These are phyloP conservation scores for Eueides isabella DNA, from an alignment of 1,140 invertebrate genomes.

Conservation along the genomic window DNA sequence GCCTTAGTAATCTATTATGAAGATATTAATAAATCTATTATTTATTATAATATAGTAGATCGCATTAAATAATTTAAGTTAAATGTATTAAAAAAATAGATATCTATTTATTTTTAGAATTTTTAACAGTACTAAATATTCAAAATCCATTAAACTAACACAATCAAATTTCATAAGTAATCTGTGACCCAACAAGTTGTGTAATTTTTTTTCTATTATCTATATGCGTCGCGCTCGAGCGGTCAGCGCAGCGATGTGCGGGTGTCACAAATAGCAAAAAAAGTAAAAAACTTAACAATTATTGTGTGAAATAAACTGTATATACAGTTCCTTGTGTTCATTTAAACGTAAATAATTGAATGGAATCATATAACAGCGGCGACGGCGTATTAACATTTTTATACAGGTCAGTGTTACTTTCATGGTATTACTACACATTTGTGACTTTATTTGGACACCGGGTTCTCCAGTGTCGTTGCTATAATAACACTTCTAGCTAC, in stretches of 20 bases:
- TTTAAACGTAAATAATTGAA: slow-evolving; percentile 61
- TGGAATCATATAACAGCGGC: slow-evolving; percentile 48
- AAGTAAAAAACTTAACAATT: slow-evolving; percentile 68
- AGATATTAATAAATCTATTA: background rate
- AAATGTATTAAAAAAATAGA: no score
- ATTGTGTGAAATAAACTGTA: slow-evolving; percentile 72
- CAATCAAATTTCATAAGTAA: background rate
- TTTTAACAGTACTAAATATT: background rate
- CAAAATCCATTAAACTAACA: background rate
- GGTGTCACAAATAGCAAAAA: slow-evolving; percentile 70
- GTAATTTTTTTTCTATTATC: slow-evolving; percentile 38
- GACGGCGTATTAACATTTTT: slow-evolving; percentile 42
- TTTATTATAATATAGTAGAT: background rate
- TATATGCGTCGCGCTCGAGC: slow-evolving; percentile 47
- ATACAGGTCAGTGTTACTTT: slow-evolving; percentile 70
- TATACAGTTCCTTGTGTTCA: slow-evolving; percentile 56
- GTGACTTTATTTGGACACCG: slow-evolving; percentile 76
- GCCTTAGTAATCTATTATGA: no score
- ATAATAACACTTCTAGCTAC: slow-evolving; percentile 45
- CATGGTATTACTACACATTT: slow-evolving; percentile 39
- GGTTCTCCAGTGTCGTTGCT: slow-evolving; percentile 64
- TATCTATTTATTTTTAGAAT: no score
- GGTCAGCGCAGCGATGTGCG: slow-evolving; percentile 51
- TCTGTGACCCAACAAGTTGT: slow-evolving; percentile 22
- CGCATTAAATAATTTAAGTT: no score